Percentiles rank a stretch among this genome's conserved stretches.
These are phyloP conservation scores for Coranthus polyacanthus DNA, from an alignment of 2,797 vertebrate genomes.

Conservation along the genomic window DNA sequence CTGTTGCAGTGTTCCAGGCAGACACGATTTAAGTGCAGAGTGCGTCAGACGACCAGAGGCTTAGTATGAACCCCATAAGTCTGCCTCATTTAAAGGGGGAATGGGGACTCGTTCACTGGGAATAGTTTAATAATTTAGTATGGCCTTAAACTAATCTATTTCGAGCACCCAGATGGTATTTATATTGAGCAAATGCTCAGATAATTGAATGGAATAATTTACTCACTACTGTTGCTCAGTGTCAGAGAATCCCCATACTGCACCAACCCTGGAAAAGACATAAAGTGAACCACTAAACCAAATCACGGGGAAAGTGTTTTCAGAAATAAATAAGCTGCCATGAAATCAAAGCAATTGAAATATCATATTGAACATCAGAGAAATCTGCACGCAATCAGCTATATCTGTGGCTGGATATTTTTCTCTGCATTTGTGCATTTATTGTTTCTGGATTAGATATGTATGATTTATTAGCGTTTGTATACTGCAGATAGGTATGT, in stretches of 20 bases:
- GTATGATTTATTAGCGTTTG: conserved; percentile 34
- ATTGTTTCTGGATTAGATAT: conserved; percentile 19
- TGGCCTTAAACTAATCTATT: conserved; percentile 87
- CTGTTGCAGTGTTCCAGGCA: conserved; percentile 47
- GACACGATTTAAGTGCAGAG: conserved; percentile 52
- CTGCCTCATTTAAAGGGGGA: conserved; percentile 80
- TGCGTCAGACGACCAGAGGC: conserved; percentile 58
- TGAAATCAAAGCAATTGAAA: conserved; percentile 65
- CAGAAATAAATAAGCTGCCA: conserved; percentile 47
- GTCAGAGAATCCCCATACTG: conserved; percentile 70
- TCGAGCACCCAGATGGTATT: conserved; percentile 85
- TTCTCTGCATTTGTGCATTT: conserved; percentile 17
- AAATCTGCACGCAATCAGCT: conserved; percentile 35
- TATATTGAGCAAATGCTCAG: conserved; percentile 84
- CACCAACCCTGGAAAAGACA: conserved; percentile 68
- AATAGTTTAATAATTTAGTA: conserved; percentile 85
- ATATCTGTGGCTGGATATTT: conserved; percentile 18
- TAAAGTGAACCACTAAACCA: conserved; percentile 65
- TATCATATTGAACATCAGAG: conserved; percentile 30
- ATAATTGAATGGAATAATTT: conserved; percentile 87
- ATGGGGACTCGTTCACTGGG: conserved; percentile 81
- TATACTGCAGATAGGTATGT: conserved; percentile 8
- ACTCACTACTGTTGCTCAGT: conserved; percentile 78
- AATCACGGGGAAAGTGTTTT: conserved; percentile 66
- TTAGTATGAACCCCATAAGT: conserved; percentile 74